A percentile compares a stretch with the other conserved stretches of the same genome.
These are phyloP conservation scores for Paramisgurnus dabryanus DNA, from an alignment of 2,113 vertebrate genomes.

Conservation along the genomic window DNA sequence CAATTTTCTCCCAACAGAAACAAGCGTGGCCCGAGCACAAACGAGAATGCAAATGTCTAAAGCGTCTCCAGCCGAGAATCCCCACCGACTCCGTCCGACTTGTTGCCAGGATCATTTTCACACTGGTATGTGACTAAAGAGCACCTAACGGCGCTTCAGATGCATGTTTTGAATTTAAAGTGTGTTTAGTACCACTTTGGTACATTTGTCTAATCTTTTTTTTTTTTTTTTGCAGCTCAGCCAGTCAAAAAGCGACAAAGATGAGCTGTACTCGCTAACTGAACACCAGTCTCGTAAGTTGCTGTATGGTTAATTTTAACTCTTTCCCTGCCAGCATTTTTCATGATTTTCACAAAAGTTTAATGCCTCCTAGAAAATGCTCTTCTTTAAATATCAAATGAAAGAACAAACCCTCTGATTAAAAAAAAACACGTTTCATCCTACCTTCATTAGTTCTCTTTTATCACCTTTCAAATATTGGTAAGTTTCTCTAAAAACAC, in stretches of 20 bases:
- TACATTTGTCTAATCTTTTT: neutral
- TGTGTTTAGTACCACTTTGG: neutral
- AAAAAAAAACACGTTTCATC: too few species aligned
- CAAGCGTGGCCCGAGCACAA: slow-evolving; percentile 88
- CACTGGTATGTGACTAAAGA: slow-evolving; percentile 75
- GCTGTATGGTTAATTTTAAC: neutral
- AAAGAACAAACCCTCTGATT: too few species aligned
- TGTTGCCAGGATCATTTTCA: slow-evolving; percentile 85
- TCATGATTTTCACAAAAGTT: too few species aligned
- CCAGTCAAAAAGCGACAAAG: slow-evolving; percentile 68
- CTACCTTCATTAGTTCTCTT: too few species aligned
- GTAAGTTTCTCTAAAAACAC: too few species aligned
- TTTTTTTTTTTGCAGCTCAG: slow-evolving; percentile 73
- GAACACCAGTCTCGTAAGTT: slow-evolving; percentile 92
- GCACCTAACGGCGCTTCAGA: neutral
- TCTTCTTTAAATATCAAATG: too few species aligned
- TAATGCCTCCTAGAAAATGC: too few species aligned
- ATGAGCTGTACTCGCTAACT: slow-evolving; percentile 82
- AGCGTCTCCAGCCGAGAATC: slow-evolving; percentile 76
- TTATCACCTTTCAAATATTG: too few species aligned
- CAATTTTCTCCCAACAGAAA: slow-evolving; percentile 73
- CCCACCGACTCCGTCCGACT: slow-evolving; percentile 92
- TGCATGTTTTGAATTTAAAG: neutral
- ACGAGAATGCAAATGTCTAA: slow-evolving; percentile 87
- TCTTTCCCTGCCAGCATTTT: too few species aligned